Conservation (phyloP, 1,140 invertebrate species). For the Atta cephalotes region DNA sequence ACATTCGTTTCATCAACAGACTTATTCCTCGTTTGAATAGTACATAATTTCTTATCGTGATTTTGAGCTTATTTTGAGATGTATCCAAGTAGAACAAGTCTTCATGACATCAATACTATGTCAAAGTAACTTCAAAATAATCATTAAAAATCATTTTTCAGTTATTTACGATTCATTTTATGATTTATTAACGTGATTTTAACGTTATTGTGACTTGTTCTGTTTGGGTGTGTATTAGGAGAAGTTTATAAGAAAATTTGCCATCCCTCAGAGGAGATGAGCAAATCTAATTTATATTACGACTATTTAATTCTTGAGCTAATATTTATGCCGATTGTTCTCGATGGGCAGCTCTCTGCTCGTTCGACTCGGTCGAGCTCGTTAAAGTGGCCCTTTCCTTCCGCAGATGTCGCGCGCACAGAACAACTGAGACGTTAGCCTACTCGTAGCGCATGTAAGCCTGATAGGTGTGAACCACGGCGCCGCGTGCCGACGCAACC, state of each 20-base stretch:
- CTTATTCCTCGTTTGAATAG: background rate
- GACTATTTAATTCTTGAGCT: background rate
- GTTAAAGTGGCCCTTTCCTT: background rate
- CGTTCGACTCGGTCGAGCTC: background rate
- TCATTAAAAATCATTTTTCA: no score
- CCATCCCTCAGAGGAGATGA: background rate
- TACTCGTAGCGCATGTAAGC: slow-evolving; percentile 69
- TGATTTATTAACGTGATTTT: no score
- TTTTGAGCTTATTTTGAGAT: background rate
- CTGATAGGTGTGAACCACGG: slow-evolving; percentile 85
- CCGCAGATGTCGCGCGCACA: slow-evolving; percentile 21
- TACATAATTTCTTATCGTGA: background rate
- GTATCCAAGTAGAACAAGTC: background rate
- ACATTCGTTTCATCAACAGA: background rate
- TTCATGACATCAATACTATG: background rate
- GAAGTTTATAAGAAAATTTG: background rate
- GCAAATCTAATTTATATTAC: background rate
- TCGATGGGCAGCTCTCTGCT: background rate
- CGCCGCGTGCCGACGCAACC: slow-evolving; percentile 86
- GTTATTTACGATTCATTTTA: no score
- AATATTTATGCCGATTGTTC: background rate
- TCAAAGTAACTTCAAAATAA: no score
- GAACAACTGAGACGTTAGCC: background rate
- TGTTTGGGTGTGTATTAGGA: background rate
- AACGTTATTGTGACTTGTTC: background rate